phyloP scores from a whole-genome alignment of 2,113 vertebrate genomes.

The Takifugu bimaculatus region DNA sequence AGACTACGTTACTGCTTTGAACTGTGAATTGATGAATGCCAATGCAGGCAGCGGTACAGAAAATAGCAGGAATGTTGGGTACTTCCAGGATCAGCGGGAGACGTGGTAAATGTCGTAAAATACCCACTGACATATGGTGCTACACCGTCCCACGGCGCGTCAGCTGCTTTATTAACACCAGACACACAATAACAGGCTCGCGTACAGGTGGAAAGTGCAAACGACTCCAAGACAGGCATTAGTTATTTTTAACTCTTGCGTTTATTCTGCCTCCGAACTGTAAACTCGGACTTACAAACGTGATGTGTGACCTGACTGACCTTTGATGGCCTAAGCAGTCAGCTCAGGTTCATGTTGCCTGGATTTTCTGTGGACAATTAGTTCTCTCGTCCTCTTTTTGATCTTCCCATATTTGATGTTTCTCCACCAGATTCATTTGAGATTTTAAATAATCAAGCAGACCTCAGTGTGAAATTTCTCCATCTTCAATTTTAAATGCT shows the following conservation, averaged over 20 bases:
- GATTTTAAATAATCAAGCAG: constrained; percentile 65
- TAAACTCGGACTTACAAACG: no score
- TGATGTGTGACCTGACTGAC: no score
- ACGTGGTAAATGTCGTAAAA: no score
- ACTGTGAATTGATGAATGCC: not conserved
- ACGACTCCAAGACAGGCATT: not conserved
- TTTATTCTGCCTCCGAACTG: not conserved
- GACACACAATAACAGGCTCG: not conserved
- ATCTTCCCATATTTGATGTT: constrained; percentile 45
- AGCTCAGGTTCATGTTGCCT: not conserved
- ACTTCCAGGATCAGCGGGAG: no score
- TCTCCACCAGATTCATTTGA: constrained; percentile 58
- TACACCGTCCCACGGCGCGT: not conserved
- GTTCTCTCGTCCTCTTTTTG: constrained; percentile 16
- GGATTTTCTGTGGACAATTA: constrained; percentile 10
- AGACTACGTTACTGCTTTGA: not conserved
- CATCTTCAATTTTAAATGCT: no score
- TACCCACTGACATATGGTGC: not conserved
- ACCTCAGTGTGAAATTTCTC: constrained; percentile 31
- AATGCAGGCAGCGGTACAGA: no score
- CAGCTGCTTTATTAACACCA: not conserved
- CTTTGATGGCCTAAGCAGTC: not conserved
- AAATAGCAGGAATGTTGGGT: no score
- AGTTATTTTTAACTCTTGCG: not conserved
- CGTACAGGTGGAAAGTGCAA: no score